These are phyloP conservation scores for Idaea aversata DNA, from an alignment of 2,888 invertebrate species.

Conservation along the genomic window DNA sequence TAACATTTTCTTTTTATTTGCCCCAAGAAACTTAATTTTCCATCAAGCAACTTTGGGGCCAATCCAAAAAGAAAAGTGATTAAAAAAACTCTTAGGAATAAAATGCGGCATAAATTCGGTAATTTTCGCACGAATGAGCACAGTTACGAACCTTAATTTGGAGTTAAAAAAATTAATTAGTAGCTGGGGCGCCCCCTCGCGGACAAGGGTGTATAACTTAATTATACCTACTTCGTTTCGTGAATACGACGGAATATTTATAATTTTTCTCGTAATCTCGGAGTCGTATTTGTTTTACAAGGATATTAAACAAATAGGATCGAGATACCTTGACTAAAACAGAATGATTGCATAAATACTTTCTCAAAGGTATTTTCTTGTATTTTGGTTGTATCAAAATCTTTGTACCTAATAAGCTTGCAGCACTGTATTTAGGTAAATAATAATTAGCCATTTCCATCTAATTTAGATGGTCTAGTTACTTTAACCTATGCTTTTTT, in stretches of 20 bases:
- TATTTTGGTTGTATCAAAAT: no score
- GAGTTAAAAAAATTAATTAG: conserved; percentile 71
- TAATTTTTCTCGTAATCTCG: not conserved
- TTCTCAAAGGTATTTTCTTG: no score
- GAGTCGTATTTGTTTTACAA: not conserved
- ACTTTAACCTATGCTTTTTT: no score
- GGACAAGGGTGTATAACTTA: conserved; percentile 41
- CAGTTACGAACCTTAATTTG: conserved; percentile 51
- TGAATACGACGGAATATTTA: not conserved
- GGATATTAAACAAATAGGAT: not conserved
- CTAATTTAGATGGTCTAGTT: no score
- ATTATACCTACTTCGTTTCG: conserved; percentile 30
- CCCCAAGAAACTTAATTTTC: conserved; percentile 22
- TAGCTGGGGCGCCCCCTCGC: conserved; percentile 49
- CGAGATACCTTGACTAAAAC: no score
- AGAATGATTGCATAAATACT: no score
- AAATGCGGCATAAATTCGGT: conserved; percentile 63
- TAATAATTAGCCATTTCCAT: no score
- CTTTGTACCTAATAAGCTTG: no score
- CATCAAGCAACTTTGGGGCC: conserved; percentile 28
- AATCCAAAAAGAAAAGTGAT: conserved; percentile 52
- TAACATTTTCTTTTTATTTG: not conserved
- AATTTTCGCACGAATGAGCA: conserved; percentile 65
- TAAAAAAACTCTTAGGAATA: conserved; percentile 60
- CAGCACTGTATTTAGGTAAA: no score